These are phyloP conservation scores for Drosophila lowei DNA, from an alignment of 1,140 invertebrate species.

Conservation along the genomic window DNA sequence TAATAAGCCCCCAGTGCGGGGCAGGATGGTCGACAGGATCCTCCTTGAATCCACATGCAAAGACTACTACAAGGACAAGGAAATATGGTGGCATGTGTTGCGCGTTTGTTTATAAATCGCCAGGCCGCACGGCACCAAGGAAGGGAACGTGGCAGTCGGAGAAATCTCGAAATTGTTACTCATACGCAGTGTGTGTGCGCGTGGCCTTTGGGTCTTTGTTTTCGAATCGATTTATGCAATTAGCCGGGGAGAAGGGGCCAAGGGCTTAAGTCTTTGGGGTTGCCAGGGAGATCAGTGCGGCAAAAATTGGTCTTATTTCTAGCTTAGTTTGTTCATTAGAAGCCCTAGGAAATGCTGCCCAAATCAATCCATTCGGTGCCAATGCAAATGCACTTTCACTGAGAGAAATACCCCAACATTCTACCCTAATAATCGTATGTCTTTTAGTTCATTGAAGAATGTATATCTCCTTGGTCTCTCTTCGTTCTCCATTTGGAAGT, in stretches of 20 bases:
- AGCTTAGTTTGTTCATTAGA: conserved; percentile 57
- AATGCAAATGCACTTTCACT: conserved; percentile 46
- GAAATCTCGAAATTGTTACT: conserved; percentile 45
- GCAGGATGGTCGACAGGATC: conserved; percentile 1
- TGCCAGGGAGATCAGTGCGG: too few species aligned
- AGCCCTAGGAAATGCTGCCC: conserved; percentile 16
- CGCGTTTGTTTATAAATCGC: conserved; percentile 68
- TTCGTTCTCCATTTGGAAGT: too few species aligned
- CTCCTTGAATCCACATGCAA: conserved; percentile 20
- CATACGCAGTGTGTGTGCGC: conserved; percentile 53
- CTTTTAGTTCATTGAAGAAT: too few species aligned
- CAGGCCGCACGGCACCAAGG: conserved; percentile 26
- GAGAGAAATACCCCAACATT: conserved; percentile 4
- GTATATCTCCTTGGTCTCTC: too few species aligned
- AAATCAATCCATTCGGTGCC: conserved; percentile 33
- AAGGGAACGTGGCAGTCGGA: conserved; percentile 1
- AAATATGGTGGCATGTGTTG: conserved; percentile 66
- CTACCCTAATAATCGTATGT: too few species aligned
- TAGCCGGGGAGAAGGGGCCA: conserved; percentile 2
- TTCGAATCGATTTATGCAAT: conserved; percentile 47
- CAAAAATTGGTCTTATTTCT: not conserved
- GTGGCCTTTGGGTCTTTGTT: conserved; percentile 16
- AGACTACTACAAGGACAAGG: conserved; percentile 63
- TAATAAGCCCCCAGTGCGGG: conserved; percentile 42
- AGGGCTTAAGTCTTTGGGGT: not conserved